Base-by-base conservation (phyloP, 2,888 invertebrate genomes). In the Apotomis turbidana region DNA sequence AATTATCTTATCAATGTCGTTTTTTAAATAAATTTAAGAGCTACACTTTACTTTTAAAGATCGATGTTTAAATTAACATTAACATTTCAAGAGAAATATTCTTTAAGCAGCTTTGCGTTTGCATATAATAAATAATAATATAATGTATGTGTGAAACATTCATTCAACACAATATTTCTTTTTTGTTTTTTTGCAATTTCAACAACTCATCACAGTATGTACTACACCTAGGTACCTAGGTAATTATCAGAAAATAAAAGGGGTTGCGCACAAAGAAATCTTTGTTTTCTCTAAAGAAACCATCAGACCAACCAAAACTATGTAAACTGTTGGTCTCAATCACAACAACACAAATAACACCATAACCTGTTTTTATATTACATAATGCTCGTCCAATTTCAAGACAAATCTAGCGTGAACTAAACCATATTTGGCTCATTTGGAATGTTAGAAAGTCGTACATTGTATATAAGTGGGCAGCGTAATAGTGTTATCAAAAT, bases 401-500 rank as follows among this genome's bases (percentile, higher is more conserved):
- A 44, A 38, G 70, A 63, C 52, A 38, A 63, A 36, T 70, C 57
- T 46, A n/a, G 41, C 61, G 41, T 27, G 36, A 67, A 71, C 60
- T 61, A 61, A 60, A 55, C 61, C 67, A 71, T 67, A 67, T 71
- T 51, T 27, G 61, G 66, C 61, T 57, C 60, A 55, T 67, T 55
- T 38, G 60, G 49, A 66, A 66, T 66, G 71, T 71, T 71, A 66
- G 71, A 71, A 71, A 71, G 66, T 61, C 55, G 8, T 38, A 51
- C 57, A 60, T 67, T 57, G 38, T 55, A 9, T 15, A 55, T 61
- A 71, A 61, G 66, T 51, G 49, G 66, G 60, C 5, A 44, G 63
- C 38, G 41, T 61, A 67, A 71, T 71, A 55, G 60, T 57, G 61
- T 71, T 71, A 67, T 61, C 71, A 71, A 67, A 71, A 71, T 55